A percentile compares a stretch with the other conserved stretches of the same genome.
Evolutionary conservation across 2,113 vertebrate species (phyloP).

Genomic region (Callopanchax toddi): DNA sequence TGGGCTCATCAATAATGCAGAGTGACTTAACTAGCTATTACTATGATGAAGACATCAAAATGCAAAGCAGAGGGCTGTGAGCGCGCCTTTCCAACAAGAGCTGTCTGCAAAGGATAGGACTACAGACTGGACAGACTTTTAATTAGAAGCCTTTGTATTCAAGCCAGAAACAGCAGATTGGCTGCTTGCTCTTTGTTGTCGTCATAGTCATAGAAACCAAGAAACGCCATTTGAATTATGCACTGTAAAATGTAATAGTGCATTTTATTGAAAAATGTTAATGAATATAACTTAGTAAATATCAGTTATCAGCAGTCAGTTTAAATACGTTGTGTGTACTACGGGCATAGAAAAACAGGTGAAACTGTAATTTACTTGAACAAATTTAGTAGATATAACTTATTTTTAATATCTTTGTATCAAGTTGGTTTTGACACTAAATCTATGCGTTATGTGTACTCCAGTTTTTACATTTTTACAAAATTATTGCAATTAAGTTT

Average conservation of each 20-base stretch:
- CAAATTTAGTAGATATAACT: too few species aligned
- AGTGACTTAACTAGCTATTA: conserved; percentile 64
- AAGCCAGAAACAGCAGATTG: conserved; percentile 70
- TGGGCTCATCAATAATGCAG: conserved; percentile 74
- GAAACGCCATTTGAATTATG: conserved; percentile 52
- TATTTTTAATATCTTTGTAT: too few species aligned
- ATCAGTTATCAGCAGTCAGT: too few species aligned
- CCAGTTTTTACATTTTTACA: too few species aligned
- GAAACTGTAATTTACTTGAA: too few species aligned
- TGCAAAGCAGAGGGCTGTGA: conserved; percentile 60
- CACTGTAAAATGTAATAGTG: conserved; percentile 47
- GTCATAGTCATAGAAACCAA: conserved; percentile 61
- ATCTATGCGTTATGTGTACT: too few species aligned
- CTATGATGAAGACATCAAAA: conserved; percentile 78
- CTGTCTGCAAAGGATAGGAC: conserved; percentile 55
- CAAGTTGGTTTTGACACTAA: too few species aligned
- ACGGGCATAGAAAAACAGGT: too few species aligned
- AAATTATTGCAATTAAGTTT: too few species aligned
- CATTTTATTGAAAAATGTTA: conserved; percentile 37
- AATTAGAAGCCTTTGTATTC: conserved; percentile 74
- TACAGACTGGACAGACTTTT: conserved; percentile 73
- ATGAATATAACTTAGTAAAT: too few species aligned
- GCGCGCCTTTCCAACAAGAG: conserved; percentile 57
- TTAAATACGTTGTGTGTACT: too few species aligned
- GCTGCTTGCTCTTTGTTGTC: conserved; percentile 65